These are phyloP conservation scores for Craseonycteris thonglongyai DNA, from an alignment of 2,113 vertebrate species.

Conservation along the genomic window DNA sequence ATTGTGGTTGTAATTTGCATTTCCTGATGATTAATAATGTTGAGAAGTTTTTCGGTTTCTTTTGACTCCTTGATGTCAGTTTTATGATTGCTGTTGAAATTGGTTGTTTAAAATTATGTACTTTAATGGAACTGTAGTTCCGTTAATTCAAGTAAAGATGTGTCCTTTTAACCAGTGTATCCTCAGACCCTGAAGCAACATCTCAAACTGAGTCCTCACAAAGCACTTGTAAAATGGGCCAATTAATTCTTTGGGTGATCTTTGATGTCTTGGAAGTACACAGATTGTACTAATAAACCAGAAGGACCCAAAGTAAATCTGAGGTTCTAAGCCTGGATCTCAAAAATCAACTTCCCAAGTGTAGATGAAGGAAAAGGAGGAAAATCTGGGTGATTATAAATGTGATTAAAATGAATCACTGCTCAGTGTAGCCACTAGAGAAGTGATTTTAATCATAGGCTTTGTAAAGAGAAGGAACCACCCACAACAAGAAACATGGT, in stretches of 20 bases:
- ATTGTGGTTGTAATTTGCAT: background rate
- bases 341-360: background rate
- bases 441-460: background rate
- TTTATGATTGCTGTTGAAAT: background rate
- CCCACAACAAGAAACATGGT: background rate
- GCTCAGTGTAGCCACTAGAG: background rate
- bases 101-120: background rate
- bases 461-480: background rate
- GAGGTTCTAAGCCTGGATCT: background rate
- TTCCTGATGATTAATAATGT: background rate
- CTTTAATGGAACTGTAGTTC: background rate
- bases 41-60: no score
- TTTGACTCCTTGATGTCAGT: background rate
- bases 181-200: background rate
- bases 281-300: background rate
- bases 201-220: background rate
- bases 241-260: background rate
- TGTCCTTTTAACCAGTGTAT: background rate
- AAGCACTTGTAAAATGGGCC: background rate
- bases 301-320: background rate
- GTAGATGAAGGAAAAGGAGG: background rate
- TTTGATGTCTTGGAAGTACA: background rate
- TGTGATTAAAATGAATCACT: background rate
- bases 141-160: background rate
- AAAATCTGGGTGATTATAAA: background rate